Percentiles rank a stretch among this genome's conserved stretches.
Conservation (phyloP, 1,140 invertebrate genomes). For the Andrena cerasifolii region DNA sequence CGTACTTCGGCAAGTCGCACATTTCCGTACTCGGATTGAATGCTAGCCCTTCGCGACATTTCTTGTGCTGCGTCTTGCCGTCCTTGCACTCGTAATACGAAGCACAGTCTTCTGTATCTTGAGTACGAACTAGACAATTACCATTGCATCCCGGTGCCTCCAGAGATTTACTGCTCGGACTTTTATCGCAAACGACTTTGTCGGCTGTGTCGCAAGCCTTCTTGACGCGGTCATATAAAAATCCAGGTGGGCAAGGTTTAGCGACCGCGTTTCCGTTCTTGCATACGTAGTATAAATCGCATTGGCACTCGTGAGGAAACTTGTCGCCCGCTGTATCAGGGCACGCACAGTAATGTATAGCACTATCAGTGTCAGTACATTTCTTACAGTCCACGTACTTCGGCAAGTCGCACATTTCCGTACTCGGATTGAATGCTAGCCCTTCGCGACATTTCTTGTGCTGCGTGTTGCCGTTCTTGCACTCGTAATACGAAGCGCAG, state of each 20-base stretch:
- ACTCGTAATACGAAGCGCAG: slow-evolving; percentile 83
- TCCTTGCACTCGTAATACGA: slow-evolving; percentile 83
- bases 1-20: slow-evolving; percentile 72
- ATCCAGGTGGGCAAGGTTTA: not conserved
- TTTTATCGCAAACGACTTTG: no score
- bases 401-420: slow-evolving; percentile 77
- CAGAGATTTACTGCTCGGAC: no score
- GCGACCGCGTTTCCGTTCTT: not conserved
- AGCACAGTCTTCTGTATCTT: slow-evolving; percentile 79
- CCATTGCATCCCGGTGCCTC: no score
- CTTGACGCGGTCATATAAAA: not conserved
- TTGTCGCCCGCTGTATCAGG: not conserved
- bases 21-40: slow-evolving; percentile 81
- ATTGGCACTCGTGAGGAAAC: not conserved
- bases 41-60: slow-evolving; percentile 77
- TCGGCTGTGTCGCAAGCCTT: not conserved
- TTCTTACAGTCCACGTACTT: slow-evolving; percentile 41
- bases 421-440: slow-evolving; percentile 81
- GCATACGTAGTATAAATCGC: not conserved
- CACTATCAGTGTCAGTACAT: no score
- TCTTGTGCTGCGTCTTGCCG: slow-evolving; percentile 77
- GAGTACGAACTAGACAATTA: no score
- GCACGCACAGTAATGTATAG: no score
- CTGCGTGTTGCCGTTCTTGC: slow-evolving; percentile 79
- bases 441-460: slow-evolving; percentile 77